Conservation (phyloP, 2,113 vertebrate genomes). For the Austrofundulus limnaeus region DNA sequence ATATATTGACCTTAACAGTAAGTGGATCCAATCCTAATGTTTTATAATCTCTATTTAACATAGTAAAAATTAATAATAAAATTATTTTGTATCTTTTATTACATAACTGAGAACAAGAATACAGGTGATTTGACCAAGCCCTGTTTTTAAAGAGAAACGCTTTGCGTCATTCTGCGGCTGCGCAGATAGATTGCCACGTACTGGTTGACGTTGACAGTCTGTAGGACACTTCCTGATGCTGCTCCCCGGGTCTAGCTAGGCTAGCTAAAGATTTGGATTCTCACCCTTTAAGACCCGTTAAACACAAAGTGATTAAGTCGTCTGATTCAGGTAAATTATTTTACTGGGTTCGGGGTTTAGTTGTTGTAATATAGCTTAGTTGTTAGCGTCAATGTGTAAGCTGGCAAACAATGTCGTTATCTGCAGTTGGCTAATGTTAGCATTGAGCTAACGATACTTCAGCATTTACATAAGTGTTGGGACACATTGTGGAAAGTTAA, state of each 20-base stretch:
- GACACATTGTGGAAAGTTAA: neutral
- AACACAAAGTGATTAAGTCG: slow-evolving; percentile 59
- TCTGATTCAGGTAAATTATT: slow-evolving; percentile 60
- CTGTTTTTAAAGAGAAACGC: neutral
- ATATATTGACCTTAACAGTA: too few relatives aligned
- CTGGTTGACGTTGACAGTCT: slow-evolving; percentile 67
- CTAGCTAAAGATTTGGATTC: slow-evolving; percentile 39
- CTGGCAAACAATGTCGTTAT: slow-evolving; percentile 27
- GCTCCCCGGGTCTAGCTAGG: slow-evolving; percentile 49
- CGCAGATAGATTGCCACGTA: slow-evolving; percentile 76
- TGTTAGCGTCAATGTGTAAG: slow-evolving; percentile 1
- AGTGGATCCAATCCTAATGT: too few relatives aligned
- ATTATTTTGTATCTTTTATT: too few relatives aligned
- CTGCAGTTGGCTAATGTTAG: slow-evolving; percentile 33
- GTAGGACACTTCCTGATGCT: slow-evolving; percentile 74
- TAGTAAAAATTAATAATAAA: too few relatives aligned
- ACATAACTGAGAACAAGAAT: too few relatives aligned
- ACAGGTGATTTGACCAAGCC: neutral
- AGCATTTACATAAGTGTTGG: slow-evolving; percentile 41
- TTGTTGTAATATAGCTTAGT: neutral
- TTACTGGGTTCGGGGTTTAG: neutral
- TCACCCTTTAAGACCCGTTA: slow-evolving; percentile 62
- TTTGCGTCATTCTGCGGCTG: slow-evolving; percentile 58
- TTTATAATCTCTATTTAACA: too few relatives aligned
- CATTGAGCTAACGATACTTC: slow-evolving; percentile 31